These are phyloP conservation scores for Melolontha melolontha DNA, from an alignment of 2,888 invertebrate genomes.

Conservation along the genomic window DNA sequence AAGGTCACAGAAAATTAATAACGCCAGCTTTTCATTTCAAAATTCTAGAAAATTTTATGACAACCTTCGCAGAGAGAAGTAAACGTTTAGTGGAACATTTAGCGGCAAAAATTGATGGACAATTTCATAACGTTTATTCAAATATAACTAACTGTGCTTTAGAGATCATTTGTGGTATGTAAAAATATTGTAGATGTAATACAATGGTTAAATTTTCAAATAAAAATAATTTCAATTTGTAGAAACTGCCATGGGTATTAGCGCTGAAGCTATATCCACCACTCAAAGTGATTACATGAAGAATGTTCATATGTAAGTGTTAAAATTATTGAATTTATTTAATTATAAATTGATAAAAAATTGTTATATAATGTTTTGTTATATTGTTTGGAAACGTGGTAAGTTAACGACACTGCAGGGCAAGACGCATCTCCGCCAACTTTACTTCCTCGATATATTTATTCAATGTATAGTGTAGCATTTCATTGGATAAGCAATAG, in stretches of 20 bases:
- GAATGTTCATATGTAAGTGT: not conserved
- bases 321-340: too few species aligned
- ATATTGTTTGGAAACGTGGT: too few species aligned
- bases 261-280: constrained; percentile 30
- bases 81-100: constrained; percentile 50
- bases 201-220: too few species aligned
- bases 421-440: too few species aligned
- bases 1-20: constrained; percentile 53
- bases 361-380: too few species aligned
- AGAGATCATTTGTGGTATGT: constrained; percentile 59
- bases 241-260: constrained; percentile 43
- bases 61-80: constrained; percentile 55
- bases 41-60: constrained; percentile 56
- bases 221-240: not conserved
- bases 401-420: too few species aligned
- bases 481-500: too few species aligned
- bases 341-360: too few species aligned
- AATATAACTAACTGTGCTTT: constrained; percentile 56
- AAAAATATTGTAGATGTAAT: too few species aligned
- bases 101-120: constrained; percentile 50
- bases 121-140: constrained; percentile 56
- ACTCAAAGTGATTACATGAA: constrained; percentile 29
- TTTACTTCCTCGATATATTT: too few species aligned
- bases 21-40: constrained; percentile 59
- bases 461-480: too few species aligned